Conservation (phyloP, 2,797 vertebrate species). For the Lagocephalus sceleratus region DNA sequence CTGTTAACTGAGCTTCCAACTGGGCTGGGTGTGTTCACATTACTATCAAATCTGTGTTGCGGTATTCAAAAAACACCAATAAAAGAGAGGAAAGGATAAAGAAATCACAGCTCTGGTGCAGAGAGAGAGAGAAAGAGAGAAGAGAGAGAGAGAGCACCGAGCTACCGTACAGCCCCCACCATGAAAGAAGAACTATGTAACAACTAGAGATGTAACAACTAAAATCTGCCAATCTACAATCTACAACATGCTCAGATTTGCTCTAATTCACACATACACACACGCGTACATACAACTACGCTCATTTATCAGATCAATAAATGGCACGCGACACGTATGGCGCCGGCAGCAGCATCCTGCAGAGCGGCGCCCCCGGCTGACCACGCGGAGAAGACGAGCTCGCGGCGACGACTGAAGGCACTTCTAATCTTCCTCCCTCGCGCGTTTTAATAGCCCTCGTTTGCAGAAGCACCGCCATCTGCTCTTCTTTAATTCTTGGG, state of each 20-base stretch:
- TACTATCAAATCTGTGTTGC: conserved; percentile 61
- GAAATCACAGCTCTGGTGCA: conserved; percentile 37
- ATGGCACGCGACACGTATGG: conserved; percentile 38
- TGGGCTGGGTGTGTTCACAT: conserved; percentile 52
- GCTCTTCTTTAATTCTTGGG: conserved; percentile 49
- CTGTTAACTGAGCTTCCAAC: conserved; percentile 52
- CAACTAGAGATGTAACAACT: conserved; percentile 58
- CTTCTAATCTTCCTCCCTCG: conserved; percentile 54
- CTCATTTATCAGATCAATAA: conserved; percentile 34
- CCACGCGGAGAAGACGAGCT: conserved; percentile 38
- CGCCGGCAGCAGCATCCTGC: conserved; percentile 37
- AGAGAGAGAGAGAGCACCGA: conserved; percentile 34
- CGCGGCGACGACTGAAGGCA: conserved; percentile 62
- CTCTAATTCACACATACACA: conserved; percentile 29
- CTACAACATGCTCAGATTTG: conserved; percentile 37
- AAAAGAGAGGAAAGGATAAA: conserved; percentile 19
- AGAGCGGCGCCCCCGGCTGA: conserved; percentile 35
- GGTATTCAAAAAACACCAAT: conserved; percentile 31
- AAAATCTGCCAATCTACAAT: conserved; percentile 31
- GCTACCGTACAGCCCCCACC: conserved; percentile 49
- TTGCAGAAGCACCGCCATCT: conserved; percentile 43
- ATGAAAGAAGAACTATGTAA: conserved; percentile 58
- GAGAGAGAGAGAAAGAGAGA: conserved; percentile 19
- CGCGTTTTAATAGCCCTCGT: conserved; percentile 48
- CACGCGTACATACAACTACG: conserved; percentile 23